Evolutionary conservation across 2,113 vertebrate genomes (phyloP).

Genomic region (Isurus oxyrinchus): DNA sequence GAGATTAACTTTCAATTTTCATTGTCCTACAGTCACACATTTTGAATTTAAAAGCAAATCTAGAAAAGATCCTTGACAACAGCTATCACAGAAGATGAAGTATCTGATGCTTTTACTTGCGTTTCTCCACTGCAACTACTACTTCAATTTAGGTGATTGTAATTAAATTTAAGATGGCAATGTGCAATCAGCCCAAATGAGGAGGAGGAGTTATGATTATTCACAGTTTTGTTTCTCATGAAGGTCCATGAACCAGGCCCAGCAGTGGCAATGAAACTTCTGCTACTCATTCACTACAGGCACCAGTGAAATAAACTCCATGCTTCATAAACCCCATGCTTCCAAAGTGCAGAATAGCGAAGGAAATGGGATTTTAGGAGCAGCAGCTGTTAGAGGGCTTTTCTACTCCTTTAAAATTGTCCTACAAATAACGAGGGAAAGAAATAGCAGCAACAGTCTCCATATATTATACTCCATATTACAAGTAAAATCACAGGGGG

Average conservation of each 20-base stretch:
- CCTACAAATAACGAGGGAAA: background rate
- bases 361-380: background rate
- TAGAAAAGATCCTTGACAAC: background rate
- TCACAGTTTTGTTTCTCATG: background rate
- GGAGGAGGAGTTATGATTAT: background rate
- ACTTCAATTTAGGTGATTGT: background rate
- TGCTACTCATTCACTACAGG: background rate
- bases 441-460: background rate
- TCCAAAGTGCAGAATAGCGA: background rate
- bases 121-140: background rate
- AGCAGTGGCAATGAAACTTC: background rate
- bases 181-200: background rate
- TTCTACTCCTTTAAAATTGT: background rate
- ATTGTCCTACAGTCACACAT: background rate
- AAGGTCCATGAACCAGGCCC: background rate
- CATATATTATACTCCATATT: background rate
- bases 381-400: background rate
- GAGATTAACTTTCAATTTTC: background rate
- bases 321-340: background rate
- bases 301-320: background rate
- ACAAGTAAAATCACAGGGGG: background rate
- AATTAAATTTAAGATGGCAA: background rate
- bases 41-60: background rate
- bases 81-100: background rate
- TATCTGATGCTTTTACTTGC: background rate